Evolutionary conservation across 2,888 invertebrate species (phyloP).

Genomic region (Panopea generosa): DNA sequence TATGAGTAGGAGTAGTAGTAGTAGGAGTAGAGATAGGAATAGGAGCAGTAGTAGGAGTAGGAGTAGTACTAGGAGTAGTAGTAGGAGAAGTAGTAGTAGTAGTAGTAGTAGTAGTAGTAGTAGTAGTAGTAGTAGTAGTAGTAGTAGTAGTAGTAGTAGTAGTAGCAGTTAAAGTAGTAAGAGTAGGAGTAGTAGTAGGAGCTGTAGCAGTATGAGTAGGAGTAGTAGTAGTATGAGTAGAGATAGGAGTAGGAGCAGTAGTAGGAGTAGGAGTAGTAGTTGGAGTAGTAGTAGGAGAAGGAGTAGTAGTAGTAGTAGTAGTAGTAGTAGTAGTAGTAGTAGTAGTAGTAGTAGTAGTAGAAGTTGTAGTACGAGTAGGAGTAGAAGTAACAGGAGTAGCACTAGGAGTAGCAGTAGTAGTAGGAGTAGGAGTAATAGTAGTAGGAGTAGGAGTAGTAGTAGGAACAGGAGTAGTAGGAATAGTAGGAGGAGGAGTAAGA

Average conservation of each 20-base stretch:
- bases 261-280: background rate
- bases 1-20: too few species aligned
- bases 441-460: conserved; percentile 1
- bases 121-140: conserved; percentile 9
- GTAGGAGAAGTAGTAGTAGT: conserved; percentile 5
- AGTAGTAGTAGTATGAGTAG: background rate
- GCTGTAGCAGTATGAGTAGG: background rate
- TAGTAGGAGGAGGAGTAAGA: background rate
- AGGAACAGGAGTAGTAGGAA: background rate
- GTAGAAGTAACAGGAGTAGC: background rate
- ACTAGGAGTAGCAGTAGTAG: background rate
- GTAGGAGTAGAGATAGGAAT: background rate
- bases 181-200: background rate
- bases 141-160: conserved; percentile 8
- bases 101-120: conserved; percentile 7
- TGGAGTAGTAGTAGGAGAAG: conserved; percentile 4
- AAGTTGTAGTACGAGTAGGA: background rate
- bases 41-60: conserved; percentile 2
- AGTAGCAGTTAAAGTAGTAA: conserved; percentile 1
- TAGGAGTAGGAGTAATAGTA: background rate
- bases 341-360: conserved; percentile 8
- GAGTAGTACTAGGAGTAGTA: background rate
- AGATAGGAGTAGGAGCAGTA: background rate
- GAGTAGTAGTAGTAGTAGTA: conserved; percentile 8
- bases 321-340: conserved; percentile 7